Percentiles rank a stretch among this genome's conserved stretches.
These are phyloP conservation scores for Hyposoter dolosus DNA, from an alignment of 2,888 invertebrate species.

Conservation along the genomic window DNA sequence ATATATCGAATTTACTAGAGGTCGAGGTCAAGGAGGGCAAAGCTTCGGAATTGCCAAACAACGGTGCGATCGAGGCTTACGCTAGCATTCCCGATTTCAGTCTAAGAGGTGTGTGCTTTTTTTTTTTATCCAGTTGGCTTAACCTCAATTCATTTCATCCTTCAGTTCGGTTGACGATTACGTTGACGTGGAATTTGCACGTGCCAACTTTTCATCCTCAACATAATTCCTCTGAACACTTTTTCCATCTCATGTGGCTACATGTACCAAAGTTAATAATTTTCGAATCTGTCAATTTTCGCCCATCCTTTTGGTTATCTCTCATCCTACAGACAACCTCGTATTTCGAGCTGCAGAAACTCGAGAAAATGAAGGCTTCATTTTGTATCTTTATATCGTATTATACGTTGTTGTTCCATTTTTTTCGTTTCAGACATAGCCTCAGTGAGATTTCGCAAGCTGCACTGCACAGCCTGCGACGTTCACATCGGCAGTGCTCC, in stretches of 20 bases:
- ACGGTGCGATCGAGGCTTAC: constrained; percentile 74
- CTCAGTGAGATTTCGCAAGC: constrained; percentile 86
- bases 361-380: neutral
- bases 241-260: neutral
- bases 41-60: constrained; percentile 76
- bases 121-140: constrained; percentile 20
- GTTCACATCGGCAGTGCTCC: constrained; percentile 91
- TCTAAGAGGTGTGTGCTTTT: constrained; percentile 54
- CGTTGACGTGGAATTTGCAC: constrained; percentile 3
- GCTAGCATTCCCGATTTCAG: constrained; percentile 65
- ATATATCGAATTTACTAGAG: constrained; percentile 82
- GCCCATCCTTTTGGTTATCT: neutral
- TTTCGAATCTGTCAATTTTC: neutral
- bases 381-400: neutral
- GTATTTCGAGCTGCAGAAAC: neutral
- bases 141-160: constrained; percentile 57
- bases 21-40: constrained; percentile 81
- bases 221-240: neutral
- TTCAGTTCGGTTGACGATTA: constrained; percentile 34
- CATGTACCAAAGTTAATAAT: neutral
- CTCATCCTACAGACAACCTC: neutral
- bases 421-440: constrained; percentile 85
- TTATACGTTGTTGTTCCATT: neutral
- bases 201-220: neutral
- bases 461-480: constrained; percentile 92